These are phyloP conservation scores for Drosophila ogumai DNA, from an alignment of 1,140 invertebrate genomes.

Conservation along the genomic window DNA sequence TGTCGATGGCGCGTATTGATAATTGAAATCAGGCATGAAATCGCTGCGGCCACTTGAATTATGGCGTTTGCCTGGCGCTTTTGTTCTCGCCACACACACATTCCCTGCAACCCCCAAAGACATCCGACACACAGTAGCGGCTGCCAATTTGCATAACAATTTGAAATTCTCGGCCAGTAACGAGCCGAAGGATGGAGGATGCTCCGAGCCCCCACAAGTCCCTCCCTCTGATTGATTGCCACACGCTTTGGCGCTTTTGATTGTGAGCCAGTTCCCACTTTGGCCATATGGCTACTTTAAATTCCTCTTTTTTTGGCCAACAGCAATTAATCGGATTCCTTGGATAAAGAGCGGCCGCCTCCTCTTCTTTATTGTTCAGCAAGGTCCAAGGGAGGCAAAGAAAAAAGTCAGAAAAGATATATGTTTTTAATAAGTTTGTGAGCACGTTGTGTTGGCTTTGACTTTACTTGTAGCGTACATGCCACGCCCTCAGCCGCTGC, in stretches of 20 bases:
- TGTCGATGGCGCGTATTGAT: constrained; percentile 78
- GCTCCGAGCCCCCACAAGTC: neutral
- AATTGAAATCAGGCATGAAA: constrained; percentile 83
- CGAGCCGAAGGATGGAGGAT: constrained; percentile 37
- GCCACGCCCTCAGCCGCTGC: constrained; percentile 18
- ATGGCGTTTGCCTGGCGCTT: constrained; percentile 79
- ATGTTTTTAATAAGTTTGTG: constrained; percentile 53
- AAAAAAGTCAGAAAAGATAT: neutral
- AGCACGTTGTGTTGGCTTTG: constrained; percentile 8
- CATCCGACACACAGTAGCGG: constrained; percentile 38
- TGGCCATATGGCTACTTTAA: constrained; percentile 62
- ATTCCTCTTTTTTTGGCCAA: constrained; percentile 46
- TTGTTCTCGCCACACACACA: constrained; percentile 66
- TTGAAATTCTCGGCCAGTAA: constrained; percentile 76
- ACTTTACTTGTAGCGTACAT: constrained; percentile 14
- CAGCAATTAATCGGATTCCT: constrained; percentile 47
- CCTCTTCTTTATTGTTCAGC: neutral
- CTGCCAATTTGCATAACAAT: constrained; percentile 75
- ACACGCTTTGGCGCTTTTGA: constrained; percentile 68
- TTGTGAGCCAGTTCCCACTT: constrained; percentile 64
- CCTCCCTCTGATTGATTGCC: constrained; percentile 60
- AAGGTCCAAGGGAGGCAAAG: neutral
- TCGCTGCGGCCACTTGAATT: constrained; percentile 80
- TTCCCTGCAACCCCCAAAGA: constrained; percentile 18
- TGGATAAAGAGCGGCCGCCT: constrained; percentile 5